Evolutionary conservation across 2,888 invertebrate genomes (phyloP).

Genomic region (Chrysotoxum bicinctum): DNA sequence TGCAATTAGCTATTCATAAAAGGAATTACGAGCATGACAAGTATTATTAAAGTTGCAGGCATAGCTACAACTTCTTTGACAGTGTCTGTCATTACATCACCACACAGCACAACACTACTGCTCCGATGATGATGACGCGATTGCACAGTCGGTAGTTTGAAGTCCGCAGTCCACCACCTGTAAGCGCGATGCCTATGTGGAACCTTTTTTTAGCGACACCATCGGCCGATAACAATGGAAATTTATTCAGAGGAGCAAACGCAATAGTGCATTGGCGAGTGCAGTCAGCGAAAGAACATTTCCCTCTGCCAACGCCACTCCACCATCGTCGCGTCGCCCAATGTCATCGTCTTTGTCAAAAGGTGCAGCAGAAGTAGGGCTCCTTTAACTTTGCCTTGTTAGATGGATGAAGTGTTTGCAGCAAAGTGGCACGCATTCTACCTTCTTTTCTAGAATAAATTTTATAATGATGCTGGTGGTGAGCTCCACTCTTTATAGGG

Average conservation of each 20-base stretch:
- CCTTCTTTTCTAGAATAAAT: slow-evolving; percentile 12
- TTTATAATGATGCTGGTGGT: slow-evolving; percentile 27
- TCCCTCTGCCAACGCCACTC: background rate
- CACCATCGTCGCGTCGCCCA: background rate
- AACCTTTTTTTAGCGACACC: slow-evolving; percentile 50
- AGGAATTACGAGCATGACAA: slow-evolving; percentile 64
- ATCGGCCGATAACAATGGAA: slow-evolving; percentile 56
- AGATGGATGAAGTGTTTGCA: slow-evolving; percentile 58
- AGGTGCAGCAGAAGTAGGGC: slow-evolving; percentile 14
- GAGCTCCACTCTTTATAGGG: background rate
- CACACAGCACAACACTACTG: background rate
- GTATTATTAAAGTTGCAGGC: slow-evolving; percentile 40
- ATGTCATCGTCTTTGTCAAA: background rate
- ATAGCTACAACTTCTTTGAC: slow-evolving; percentile 17
- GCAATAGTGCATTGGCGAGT: slow-evolving; percentile 22
- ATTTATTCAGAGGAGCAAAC: slow-evolving; percentile 68
- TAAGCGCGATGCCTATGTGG: slow-evolving; percentile 13
- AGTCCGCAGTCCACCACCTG: slow-evolving; percentile 49
- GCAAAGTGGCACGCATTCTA: slow-evolving; percentile 59
- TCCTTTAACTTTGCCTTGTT: background rate
- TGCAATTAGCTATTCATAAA: slow-evolving; percentile 69
- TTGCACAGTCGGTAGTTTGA: background rate
- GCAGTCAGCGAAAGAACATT: slow-evolving; percentile 23
- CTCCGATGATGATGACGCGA: slow-evolving; percentile 27
- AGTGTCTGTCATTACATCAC: slow-evolving; percentile 19